Evolutionary conservation across 2,888 invertebrate genomes (phyloP).

Genomic region (Leucophenga montana): DNA sequence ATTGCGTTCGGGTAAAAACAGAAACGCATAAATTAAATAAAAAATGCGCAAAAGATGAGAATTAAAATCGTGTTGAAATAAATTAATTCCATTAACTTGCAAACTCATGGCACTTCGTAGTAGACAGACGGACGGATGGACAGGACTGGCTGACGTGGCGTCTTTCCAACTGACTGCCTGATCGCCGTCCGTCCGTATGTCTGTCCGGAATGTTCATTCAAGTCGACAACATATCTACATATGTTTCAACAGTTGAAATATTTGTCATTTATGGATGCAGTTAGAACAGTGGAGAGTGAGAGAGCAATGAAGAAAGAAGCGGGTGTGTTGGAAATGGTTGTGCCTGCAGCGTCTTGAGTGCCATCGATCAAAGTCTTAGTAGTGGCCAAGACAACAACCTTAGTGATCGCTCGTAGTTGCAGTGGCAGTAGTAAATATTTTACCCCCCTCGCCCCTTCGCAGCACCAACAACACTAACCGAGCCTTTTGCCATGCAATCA

Average conservation of each 20-base stretch:
- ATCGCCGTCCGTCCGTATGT: no score
- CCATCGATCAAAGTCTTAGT: slow-evolving; percentile 64
- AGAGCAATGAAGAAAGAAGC: background rate
- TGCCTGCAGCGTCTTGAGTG: slow-evolving; percentile 60
- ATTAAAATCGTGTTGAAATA: slow-evolving; percentile 66
- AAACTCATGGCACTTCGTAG: slow-evolving; percentile 34
- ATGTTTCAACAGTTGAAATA: slow-evolving; percentile 27
- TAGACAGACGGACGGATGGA: background rate
- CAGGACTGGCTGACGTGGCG: background rate
- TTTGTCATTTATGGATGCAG: slow-evolving; percentile 20
- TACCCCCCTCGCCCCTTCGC: background rate
- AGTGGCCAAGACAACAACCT: background rate
- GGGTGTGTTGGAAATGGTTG: slow-evolving; percentile 19
- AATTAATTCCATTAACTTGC: slow-evolving; percentile 67
- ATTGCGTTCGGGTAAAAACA: background rate
- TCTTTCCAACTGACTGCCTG: no score
- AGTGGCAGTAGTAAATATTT: background rate
- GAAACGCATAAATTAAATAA: background rate
- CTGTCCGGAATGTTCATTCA: background rate
- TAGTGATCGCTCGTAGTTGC: slow-evolving; percentile 32
- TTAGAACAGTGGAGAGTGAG: background rate
- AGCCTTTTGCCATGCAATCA: slow-evolving; percentile 47
- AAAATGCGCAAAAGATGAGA: slow-evolving; percentile 52
- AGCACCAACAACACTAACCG: background rate
- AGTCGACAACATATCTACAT: slow-evolving; percentile 19